Conservation (phyloP, 2,113 vertebrate species). For the Pteropus alecto region DNA sequence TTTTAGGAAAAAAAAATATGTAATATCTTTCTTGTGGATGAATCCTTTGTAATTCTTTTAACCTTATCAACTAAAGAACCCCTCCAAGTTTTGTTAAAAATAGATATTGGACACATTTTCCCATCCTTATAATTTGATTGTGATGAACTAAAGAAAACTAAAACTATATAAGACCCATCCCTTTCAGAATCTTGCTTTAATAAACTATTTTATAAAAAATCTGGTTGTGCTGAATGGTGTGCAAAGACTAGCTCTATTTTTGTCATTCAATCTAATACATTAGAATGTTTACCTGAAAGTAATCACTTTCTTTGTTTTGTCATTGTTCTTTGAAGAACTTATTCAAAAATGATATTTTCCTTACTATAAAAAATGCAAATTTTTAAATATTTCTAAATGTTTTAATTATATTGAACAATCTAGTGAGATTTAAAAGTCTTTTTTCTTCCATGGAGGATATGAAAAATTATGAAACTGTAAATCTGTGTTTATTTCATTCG, state of each 20-base stretch:
- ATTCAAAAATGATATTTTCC: slow-evolving; percentile 14
- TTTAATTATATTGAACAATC: slow-evolving; percentile 21
- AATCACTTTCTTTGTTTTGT: not conserved
- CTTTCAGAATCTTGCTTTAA: not conserved
- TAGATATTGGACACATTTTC: not conserved
- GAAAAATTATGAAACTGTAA: not conserved
- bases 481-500: slow-evolving; percentile 27
- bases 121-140: not conserved
- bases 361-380: not conserved
- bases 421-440: not conserved
- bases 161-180: not conserved
- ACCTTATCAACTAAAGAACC: not conserved
- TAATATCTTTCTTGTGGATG: not conserved
- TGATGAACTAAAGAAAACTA: not conserved
- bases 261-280: not conserved
- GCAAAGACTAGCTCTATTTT: not conserved
- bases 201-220: not conserved
- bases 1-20: not conserved
- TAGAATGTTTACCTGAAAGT: not conserved
- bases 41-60: not conserved
- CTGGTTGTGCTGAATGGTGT: not conserved
- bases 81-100: not conserved
- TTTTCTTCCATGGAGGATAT: slow-evolving; percentile 14
- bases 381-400: slow-evolving; percentile 13
- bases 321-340: slow-evolving; percentile 13